Conservation (phyloP, 2,888 invertebrate species). For the Latheticus oryzae region DNA sequence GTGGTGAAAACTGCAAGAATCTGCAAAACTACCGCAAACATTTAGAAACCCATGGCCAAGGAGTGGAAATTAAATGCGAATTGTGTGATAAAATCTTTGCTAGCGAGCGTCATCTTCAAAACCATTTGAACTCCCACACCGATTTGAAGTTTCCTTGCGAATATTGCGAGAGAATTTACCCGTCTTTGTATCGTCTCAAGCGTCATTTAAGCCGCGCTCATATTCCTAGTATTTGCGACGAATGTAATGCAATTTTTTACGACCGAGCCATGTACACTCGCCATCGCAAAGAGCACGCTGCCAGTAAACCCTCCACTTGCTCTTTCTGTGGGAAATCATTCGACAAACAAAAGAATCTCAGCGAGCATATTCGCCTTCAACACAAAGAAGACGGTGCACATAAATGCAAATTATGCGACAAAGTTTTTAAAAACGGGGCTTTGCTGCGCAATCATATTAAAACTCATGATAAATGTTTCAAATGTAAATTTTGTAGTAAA, state of each 20-base stretch:
- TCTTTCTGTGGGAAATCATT: conserved; percentile 54
- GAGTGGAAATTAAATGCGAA: conserved; percentile 51
- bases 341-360: conserved; percentile 55
- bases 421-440: conserved; percentile 67
- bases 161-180: conserved; percentile 55
- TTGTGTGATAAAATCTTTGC: conserved; percentile 53
- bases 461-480: conserved; percentile 66
- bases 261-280: conserved; percentile 54
- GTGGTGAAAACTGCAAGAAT: conserved; percentile 48
- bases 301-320: conserved; percentile 50
- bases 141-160: conserved; percentile 57
- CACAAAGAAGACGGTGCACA: conserved; percentile 68
- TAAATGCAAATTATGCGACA: conserved; percentile 68
- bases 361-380: conserved; percentile 61
- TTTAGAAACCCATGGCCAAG: conserved; percentile 49
- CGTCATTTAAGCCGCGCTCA: conserved; percentile 56
- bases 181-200: conserved; percentile 53
- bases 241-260: conserved; percentile 55
- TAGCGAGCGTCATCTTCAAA: conserved; percentile 51
- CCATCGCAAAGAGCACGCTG: conserved; percentile 52
- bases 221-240: conserved; percentile 54
- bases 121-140: conserved; percentile 53
- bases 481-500: conserved; percentile 53
- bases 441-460: conserved; percentile 67
- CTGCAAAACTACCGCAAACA: conserved; percentile 49